These are phyloP conservation scores for Paedocypris sp. DNA, from an alignment of 2,113 vertebrate genomes.

Conservation along the genomic window DNA sequence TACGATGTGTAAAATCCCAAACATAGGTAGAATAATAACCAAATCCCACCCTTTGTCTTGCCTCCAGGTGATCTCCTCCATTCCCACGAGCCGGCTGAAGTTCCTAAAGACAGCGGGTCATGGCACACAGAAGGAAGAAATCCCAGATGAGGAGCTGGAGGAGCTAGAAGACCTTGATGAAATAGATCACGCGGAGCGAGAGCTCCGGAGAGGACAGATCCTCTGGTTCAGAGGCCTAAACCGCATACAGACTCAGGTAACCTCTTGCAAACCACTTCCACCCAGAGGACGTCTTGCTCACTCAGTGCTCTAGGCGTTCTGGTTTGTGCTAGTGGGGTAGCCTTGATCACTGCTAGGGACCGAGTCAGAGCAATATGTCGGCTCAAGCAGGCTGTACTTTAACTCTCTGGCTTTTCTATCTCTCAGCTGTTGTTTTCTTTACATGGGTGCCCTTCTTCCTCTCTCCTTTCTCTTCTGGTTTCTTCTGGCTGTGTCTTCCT, in stretches of 20 bases:
- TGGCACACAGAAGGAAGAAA: constrained; percentile 95
- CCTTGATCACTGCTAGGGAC: constrained; percentile 3
- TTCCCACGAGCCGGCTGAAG: constrained; percentile 93
- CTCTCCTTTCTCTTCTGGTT: constrained; percentile 15
- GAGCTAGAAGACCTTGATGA: constrained; percentile 90
- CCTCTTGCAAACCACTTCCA: constrained; percentile 1
- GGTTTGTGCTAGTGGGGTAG: background rate
- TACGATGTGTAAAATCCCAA: no score
- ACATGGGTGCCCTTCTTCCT: constrained; percentile 9
- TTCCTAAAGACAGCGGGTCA: constrained; percentile 96
- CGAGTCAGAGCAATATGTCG: background rate
- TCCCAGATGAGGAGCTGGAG: constrained; percentile 85
- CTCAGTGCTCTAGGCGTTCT: no score
- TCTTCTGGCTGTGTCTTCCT: constrained; percentile 64
- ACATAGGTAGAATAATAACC: no score
- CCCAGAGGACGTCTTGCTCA: background rate
- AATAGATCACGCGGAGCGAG: constrained; percentile 94
- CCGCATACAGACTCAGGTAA: constrained; percentile 99
- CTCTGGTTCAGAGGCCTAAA: constrained; percentile 99
- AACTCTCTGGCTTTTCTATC: constrained; percentile 49
- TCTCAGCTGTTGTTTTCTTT: constrained; percentile 32
- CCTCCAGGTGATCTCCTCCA: constrained; percentile 81
- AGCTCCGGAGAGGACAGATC: constrained; percentile 93
- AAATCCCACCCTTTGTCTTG: no score
- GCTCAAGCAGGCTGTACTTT: constrained; percentile 15